phyloP scores from a whole-genome alignment of 2,797 vertebrate species.

The Etheostoma perlongum region DNA sequence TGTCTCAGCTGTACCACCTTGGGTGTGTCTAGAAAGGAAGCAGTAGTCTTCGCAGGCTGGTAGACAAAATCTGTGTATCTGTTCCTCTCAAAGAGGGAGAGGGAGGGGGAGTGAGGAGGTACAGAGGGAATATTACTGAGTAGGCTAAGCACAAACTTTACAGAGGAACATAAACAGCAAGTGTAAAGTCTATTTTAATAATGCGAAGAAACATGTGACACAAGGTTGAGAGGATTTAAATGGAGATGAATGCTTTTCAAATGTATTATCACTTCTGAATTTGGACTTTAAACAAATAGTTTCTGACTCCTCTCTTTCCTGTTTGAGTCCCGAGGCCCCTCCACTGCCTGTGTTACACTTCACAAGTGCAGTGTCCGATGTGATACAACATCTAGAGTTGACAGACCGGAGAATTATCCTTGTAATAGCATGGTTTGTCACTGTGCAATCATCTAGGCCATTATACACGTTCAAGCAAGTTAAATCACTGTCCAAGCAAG shows the following conservation, averaged over 20 bases:
- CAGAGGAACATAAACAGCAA: constrained; percentile 7
- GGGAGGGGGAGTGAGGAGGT: constrained; percentile 22
- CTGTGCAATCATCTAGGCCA: constrained; percentile 40
- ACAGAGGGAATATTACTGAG: constrained; percentile 17
- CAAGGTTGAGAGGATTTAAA: constrained; percentile 20
- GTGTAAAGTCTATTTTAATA: constrained; percentile 18
- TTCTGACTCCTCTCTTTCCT: constrained; percentile 31
- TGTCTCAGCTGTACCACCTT: constrained; percentile 64
- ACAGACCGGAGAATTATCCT: constrained; percentile 60
- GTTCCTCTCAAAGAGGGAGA: constrained; percentile 41
- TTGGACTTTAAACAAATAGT: constrained; percentile 36
- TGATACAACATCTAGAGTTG: constrained; percentile 53
- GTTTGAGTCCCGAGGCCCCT: constrained; percentile 23
- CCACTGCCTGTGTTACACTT: constrained; percentile 28
- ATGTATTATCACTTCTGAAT: not conserved
- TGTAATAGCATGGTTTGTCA: constrained; percentile 59
- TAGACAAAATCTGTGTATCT: constrained; percentile 26
- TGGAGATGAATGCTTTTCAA: constrained; percentile 10
- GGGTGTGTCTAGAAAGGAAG: constrained; percentile 73
- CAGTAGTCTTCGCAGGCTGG: constrained; percentile 45
- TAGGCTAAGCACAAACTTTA: constrained; percentile 28
- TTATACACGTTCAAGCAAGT: constrained; percentile 47
- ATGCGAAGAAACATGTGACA: not conserved
- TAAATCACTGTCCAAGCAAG: constrained; percentile 22
- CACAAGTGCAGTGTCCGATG: constrained; percentile 43